Evolutionary conservation across 2,797 vertebrate species (phyloP).

Genomic region (Diplodus puntazzo): DNA sequence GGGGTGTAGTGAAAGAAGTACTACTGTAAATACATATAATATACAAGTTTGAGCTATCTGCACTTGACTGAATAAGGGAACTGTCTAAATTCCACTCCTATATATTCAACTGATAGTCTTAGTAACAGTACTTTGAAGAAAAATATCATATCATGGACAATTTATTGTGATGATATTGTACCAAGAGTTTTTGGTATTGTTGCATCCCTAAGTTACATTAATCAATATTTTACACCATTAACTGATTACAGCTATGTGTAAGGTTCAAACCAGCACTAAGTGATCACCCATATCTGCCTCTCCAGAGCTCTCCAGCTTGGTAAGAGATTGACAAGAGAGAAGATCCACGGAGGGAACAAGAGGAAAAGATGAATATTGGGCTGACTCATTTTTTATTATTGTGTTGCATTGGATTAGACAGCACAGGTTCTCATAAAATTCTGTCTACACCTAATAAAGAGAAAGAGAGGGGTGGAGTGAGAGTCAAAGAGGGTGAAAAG

Average conservation of each 20-base stretch:
- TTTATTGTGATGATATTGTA: too few relatives aligned
- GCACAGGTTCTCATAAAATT: not conserved
- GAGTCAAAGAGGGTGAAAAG: not conserved
- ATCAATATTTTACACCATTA: not conserved
- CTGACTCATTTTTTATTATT: too few relatives aligned
- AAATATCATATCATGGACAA: too few relatives aligned
- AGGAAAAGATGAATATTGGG: not conserved
- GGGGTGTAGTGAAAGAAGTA: not conserved
- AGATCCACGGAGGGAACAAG: not conserved
- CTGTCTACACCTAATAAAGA: not conserved
- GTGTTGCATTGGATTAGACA: not conserved
- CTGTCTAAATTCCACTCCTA: not conserved
- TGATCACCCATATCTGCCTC: not conserved
- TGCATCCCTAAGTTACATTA: not conserved
- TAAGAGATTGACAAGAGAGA: not conserved
- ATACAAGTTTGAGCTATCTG: not conserved
- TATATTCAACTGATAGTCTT: not conserved
- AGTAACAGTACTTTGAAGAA: not conserved
- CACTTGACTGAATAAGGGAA: not conserved
- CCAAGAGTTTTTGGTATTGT: not conserved
- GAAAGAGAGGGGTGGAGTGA: not conserved
- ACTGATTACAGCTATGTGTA: not conserved
- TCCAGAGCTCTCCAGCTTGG: not conserved
- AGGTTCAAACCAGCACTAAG: not conserved
- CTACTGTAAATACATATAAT: not conserved